A percentile compares a stretch with the other conserved stretches of the same genome.
These are phyloP conservation scores for Halcyon senegalensis DNA, from an alignment of 2,113 vertebrate genomes.

Conservation along the genomic window DNA sequence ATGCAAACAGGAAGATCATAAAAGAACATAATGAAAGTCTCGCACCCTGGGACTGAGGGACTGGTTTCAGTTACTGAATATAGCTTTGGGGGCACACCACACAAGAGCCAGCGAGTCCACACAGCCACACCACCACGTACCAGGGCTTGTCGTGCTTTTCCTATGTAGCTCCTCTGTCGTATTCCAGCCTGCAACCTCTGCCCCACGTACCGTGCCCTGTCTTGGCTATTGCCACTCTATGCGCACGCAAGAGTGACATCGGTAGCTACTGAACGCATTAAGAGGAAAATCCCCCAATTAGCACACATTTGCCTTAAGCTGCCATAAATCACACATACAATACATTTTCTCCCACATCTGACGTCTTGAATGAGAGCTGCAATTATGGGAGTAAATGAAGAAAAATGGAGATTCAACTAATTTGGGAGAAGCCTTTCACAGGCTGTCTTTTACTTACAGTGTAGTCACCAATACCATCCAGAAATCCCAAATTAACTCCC, in stretches of 20 bases:
- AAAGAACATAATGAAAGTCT: constrained; percentile 47
- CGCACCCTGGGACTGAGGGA: neutral
- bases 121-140: neutral
- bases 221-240: neutral
- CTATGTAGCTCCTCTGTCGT: neutral
- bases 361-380: neutral
- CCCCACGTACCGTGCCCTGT: neutral
- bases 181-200: neutral
- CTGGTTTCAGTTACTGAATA: constrained; percentile 63
- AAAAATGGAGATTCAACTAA: neutral
- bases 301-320: neutral
- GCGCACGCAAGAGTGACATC: neutral
- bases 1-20: constrained; percentile 64
- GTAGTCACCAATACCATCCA: neutral
- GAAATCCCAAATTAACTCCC: neutral
- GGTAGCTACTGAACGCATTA: neutral
- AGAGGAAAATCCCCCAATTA: neutral
- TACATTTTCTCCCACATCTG: neutral
- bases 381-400: constrained; percentile 26
- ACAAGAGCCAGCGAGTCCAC: constrained; percentile 57
- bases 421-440: neutral
- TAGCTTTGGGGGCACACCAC: constrained; percentile 55
- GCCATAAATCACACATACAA: neutral
- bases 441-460: neutral
- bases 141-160: neutral